phyloP scores from a whole-genome alignment of 2,888 invertebrate species.

The Cheilosia grossa region DNA sequence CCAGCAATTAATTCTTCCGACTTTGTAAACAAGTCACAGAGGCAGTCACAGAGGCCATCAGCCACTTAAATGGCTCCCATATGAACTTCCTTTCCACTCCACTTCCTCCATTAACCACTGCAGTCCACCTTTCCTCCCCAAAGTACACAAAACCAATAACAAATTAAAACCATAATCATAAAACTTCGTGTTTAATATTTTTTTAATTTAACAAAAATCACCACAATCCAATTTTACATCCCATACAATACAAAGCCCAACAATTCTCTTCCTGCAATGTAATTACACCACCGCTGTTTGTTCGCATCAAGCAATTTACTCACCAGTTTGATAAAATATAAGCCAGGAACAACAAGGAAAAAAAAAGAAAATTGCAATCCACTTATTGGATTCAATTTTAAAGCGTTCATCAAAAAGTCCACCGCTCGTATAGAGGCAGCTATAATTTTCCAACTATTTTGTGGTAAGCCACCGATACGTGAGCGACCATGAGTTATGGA shows the following conservation, averaged over 20 bases:
- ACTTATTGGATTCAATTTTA: conserved; percentile 72
- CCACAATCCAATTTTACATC: conserved; percentile 5
- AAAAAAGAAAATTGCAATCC: conserved; percentile 44
- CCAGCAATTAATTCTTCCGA: too few relatives aligned
- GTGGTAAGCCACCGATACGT: conserved; percentile 75
- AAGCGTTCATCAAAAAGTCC: conserved; percentile 60
- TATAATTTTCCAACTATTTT: conserved; percentile 74
- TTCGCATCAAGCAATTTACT: conserved; percentile 49
- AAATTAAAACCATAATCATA: background rate
- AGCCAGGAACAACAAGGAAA: conserved; percentile 12
- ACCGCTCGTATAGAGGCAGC: conserved; percentile 22
- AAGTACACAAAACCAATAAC: background rate
- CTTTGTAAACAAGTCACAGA: too few relatives aligned
- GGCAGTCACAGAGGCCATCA: too few relatives aligned
- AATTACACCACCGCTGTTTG: conserved; percentile 46
- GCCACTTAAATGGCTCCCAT: too few relatives aligned
- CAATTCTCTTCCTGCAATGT: conserved; percentile 16
- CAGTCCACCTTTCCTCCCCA: too few relatives aligned
- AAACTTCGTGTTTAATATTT: conserved; percentile 1
- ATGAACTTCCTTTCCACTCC: too few relatives aligned
- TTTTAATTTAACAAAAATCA: conserved; percentile 7
- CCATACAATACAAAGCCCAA: background rate
- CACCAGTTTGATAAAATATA: conserved; percentile 45
- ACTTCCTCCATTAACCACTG: too few relatives aligned
- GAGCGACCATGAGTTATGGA: conserved; percentile 74